Evolutionary conservation across 2,888 invertebrate species (phyloP).

Genomic region (Ormia ochracea): DNA sequence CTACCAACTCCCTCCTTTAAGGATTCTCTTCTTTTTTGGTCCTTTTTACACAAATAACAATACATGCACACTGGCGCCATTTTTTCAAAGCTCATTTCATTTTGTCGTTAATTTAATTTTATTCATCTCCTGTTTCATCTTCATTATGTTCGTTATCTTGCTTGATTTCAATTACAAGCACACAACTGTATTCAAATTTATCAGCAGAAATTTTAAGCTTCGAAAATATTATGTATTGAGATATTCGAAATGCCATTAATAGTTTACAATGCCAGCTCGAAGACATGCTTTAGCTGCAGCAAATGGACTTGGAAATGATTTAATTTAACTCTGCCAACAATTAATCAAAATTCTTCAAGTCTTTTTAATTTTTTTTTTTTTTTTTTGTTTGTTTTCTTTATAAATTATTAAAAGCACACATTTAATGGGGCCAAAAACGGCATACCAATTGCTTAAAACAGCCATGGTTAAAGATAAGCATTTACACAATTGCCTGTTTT

Average conservation of each 20-base stretch:
- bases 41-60: slow-evolving; percentile 21
- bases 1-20: slow-evolving; percentile 35
- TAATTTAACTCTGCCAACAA: too few relatives aligned
- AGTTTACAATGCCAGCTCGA: not conserved
- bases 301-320: too few relatives aligned
- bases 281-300: not conserved
- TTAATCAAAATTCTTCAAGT: too few relatives aligned
- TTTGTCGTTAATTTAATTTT: slow-evolving; percentile 62
- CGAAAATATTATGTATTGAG: not conserved
- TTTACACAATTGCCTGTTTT: not conserved
- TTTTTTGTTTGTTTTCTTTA: not conserved
- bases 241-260: not conserved
- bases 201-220: not conserved
- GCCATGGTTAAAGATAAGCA: slow-evolving; percentile 18
- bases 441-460: not conserved
- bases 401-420: not conserved
- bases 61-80: slow-evolving; percentile 57
- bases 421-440: not conserved
- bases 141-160: slow-evolving; percentile 30
- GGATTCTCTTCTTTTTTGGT: slow-evolving; percentile 38
- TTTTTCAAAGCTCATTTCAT: slow-evolving; percentile 63
- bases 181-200: slow-evolving; percentile 30
- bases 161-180: slow-evolving; percentile 44
- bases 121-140: slow-evolving; percentile 45
- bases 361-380: not conserved